Evolutionary conservation across 2,797 vertebrate genomes (phyloP), one percentile per base, ranked within the genome.

Genomic region (Percopsis omiscomaycus): DNA sequence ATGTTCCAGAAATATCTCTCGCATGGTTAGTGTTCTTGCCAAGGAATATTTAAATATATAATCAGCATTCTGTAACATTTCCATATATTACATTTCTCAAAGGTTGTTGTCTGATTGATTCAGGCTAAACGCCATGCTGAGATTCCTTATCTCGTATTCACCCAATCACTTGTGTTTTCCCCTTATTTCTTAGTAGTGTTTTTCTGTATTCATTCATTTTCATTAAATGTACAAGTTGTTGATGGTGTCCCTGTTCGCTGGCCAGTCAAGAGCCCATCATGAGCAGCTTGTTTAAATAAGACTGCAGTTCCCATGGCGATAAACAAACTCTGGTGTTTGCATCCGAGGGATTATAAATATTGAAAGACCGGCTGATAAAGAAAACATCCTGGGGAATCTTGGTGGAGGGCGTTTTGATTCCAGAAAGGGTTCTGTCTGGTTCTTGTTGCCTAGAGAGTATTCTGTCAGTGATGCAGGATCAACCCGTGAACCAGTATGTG

Each of bases 311-410:
- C 53, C 71, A 28, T 60, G 28, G 48, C 49, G 57, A 68, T 72
- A 66, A 79, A 82, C 61, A 81, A 77, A 75, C 29, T 12, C 6
- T 55, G 15, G 16, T 67, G 58, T 76, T 73, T 79, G 28, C 50
- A 59, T 27, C 13, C 42, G 42, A 46, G 16, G 67, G 30, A 68
- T 42, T 1, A 66, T 78, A 55, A 75, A 86, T 85, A 70, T 84
- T 75, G 79, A 71, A 75, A 68, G 27, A 58, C 6, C 48, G 48
- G 3, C 59, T 49, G 59, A 66, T 68, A 70, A 75, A 59, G n/a
- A 42, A 28, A 42, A 27, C 42, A 66, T 72, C 16, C 29, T 16
- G 57, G 16, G 51, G 49, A 61, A 71, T 69, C 16, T 51, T 64
- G 14, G 22, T 61, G 13, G 4, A 12, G 37, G 48, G 22, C 10